Conservation (phyloP, 2,797 vertebrate species). For the Manis crassicaudata region DNA sequence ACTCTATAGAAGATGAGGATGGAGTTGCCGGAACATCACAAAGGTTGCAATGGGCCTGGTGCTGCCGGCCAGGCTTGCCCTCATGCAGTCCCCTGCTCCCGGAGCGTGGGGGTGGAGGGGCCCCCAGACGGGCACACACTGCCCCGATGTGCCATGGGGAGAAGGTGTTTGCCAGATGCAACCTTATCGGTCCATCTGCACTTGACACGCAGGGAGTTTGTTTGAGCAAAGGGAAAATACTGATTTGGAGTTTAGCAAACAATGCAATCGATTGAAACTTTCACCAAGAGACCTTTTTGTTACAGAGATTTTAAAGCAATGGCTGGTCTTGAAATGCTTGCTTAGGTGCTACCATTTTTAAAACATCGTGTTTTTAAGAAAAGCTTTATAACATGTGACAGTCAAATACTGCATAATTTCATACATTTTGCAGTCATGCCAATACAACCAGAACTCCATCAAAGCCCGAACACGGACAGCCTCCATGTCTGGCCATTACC, state of each 20-base stretch:
- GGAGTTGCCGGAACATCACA: not conserved
- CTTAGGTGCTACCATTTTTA: not conserved
- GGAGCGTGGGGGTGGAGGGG: not conserved
- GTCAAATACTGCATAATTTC: accelerated
- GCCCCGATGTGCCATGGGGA: accelerated
- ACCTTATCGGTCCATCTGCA: not conserved
- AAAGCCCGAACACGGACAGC: accelerated
- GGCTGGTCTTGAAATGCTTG: not conserved
- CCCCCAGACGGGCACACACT: accelerated
- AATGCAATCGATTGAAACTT: accelerated
- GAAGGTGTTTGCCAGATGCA: accelerated
- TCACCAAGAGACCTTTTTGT: too few species aligned
- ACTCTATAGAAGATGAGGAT: not conserved
- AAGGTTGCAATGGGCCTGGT: not conserved
- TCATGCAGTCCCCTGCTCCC: accelerated
- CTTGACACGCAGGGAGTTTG: not conserved
- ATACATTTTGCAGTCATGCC: not conserved
- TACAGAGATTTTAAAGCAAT: not conserved
- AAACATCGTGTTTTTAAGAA: not conserved
- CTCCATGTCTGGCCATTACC: accelerated
- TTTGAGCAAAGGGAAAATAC: not conserved
- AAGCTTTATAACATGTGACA: accelerated
- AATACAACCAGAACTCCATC: not conserved
- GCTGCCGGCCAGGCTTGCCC: accelerated
- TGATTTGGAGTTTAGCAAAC: not conserved